Evolutionary conservation across 2,888 invertebrate species (phyloP), one percentile per base, ranked within the genome.

Genomic region (Teleiodes luculella): DNA sequence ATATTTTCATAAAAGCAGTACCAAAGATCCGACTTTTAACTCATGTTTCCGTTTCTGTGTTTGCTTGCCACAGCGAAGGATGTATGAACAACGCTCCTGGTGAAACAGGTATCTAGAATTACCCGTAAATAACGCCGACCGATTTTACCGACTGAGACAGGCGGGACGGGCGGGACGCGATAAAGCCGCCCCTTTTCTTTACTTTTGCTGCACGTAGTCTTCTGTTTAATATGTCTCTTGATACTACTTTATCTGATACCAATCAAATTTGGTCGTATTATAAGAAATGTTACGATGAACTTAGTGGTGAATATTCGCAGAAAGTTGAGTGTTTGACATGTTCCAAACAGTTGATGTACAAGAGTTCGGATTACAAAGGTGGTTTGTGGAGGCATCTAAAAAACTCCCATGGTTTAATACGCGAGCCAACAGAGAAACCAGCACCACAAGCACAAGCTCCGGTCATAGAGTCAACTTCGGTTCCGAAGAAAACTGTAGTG

Each of bases 101-200:
- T 39, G 39, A 43, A 24, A 43, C n/a, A 43, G 43, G 43, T 43
- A 43, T 20, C 28, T 43, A 43, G 5, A n/a, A n/a, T n/a, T n/a
- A n/a, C n/a, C 24, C 11, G 20, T n/a, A n/a, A 43, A 13, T 43
- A 43, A 33, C 33, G 3, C 11, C 20, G 10, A 11, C 11, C 20
- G 10, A 20, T 24, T 10, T 43, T 20, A 43, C 24, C n/a, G n/a
- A 43, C 18, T 16, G 18, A 39, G 1, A n/a, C 36, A 37, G 7
- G 6, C 36, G 36, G 14, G 7, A 14, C n/a, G n/a, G n/a, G n/a
- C n/a, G n/a, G n/a, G n/a, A 24, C 24, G 24, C 24, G 24, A 24
- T 24, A 24, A 24, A 24, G 6, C 3, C 24, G 24, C 24, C 6
- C 24, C 6, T 24, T 4, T 24, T 24, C 6, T 24, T 6, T 24